phyloP scores from a whole-genome alignment of 23 tunicate species.

The Aplidium turbinatum region DNA sequence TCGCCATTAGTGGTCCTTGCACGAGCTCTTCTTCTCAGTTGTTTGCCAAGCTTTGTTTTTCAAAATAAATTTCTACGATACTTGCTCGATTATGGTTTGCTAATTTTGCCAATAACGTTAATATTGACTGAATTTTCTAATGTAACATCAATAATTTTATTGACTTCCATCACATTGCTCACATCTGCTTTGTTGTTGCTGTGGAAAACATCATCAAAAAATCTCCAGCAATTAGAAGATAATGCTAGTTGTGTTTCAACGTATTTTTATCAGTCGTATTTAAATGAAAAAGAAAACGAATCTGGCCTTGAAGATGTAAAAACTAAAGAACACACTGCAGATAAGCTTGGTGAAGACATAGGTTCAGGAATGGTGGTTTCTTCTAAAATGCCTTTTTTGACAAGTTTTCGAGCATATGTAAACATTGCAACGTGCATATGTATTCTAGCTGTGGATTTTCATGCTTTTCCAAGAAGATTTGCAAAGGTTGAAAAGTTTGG shows the following conservation, averaged over 20 bases:
- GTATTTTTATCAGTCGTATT: not conserved
- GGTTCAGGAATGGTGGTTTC: constrained; percentile 10
- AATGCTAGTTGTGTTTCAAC: not conserved
- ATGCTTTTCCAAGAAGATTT: constrained; percentile 79
- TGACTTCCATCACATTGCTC: not conserved
- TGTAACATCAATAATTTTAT: not conserved
- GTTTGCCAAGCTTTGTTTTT: constrained; percentile 4
- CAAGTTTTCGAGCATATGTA: constrained; percentile 37
- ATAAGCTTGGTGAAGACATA: not conserved
- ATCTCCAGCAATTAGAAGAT: not conserved
- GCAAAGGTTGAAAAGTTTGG: constrained; percentile 91
- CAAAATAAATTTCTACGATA: constrained; percentile 1
- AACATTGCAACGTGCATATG: constrained; percentile 59
- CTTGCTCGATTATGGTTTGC: constrained; percentile 21
- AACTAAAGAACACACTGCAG: not conserved
- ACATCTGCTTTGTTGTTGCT: not conserved
- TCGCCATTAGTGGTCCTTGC: constrained; percentile 23
- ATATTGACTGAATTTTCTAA: constrained; percentile 32
- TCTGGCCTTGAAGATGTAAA: not conserved
- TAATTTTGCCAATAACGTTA: constrained; percentile 23
- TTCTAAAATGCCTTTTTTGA: constrained; percentile 55
- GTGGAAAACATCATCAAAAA: not conserved
- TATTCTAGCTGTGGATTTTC: constrained; percentile 89
- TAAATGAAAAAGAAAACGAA: not conserved
- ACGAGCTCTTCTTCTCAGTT: constrained; percentile 35